Evolutionary conservation across 1,140 invertebrate species (phyloP), one percentile per base, ranked within the genome.

Genomic region (Diprion similis): DNA sequence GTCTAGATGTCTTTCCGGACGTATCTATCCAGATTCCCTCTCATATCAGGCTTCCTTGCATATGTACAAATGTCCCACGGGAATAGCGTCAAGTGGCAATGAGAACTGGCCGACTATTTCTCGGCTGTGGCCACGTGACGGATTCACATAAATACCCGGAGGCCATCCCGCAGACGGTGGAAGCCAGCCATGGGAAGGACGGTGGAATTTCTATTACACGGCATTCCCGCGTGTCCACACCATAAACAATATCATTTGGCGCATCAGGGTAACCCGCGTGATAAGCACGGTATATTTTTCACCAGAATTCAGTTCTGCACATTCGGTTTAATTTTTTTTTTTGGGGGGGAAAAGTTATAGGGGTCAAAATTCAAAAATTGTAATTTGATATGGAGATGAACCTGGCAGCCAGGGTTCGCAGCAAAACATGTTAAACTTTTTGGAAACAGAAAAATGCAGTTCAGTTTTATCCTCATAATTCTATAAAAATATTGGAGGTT

Each of bases 211-310:
- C 81, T 79, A 82, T 82, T 82, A 82, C 76, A 82, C 76, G 74
- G 79, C 77, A 74, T 79, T 78, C 79, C 79, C 73, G 71, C 77
- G 76, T 77, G 74, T 79, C 76, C 74, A 65, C 73, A 74, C 81
- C 81, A 81, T 82, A 82, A 81, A 82, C 81, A 82, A 82, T 82
- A 82, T 82, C 81, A 82, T 82, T 81, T 81, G 81, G 66, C 74
- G 66, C 73, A 66, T 71, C 71, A 73, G 78, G 81, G 77, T 74
- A 78, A 73, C 76, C 70, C 71, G 76, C 76, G 76, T 80, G 80
- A 79, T 37, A 37, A 37, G 24, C 24, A 37, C 24, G 24, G 24
- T 37, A 6, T 37, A 37, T 37, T 37, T 37, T 37, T 37, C 24
- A 37, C 24, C 2, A 37, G 24, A 37, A 37, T 37, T 37, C 6